Conservation (phyloP, 2,888 invertebrate species). For the Stenotaenia linearis region DNA sequence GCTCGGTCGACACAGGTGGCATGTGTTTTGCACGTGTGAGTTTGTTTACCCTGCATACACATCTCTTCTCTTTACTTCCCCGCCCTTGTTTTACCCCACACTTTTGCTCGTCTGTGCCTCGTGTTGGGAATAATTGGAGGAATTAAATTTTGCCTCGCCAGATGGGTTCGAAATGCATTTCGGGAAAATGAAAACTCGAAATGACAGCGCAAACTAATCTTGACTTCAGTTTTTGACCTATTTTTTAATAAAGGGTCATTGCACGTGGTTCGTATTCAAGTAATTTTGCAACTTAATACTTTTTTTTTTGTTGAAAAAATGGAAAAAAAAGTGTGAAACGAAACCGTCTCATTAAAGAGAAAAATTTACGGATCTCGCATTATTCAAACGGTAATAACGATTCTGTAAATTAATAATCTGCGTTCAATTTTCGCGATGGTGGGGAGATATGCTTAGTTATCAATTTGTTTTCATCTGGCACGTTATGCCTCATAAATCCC, state of each 20-base stretch:
- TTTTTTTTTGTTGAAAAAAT: too few relatives aligned
- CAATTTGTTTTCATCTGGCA: neutral
- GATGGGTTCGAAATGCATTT: neutral
- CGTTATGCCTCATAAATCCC: slow-evolving; percentile 1
- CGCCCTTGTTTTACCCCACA: neutral
- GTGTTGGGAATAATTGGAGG: neutral
- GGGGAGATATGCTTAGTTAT: neutral
- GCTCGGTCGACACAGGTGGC: neutral
- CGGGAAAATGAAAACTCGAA: neutral
- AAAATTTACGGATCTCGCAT: neutral
- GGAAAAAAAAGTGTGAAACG: neutral
- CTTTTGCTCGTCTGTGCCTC: neutral
- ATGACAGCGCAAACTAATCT: neutral
- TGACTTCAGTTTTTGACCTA: neutral
- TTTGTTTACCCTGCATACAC: slow-evolving; percentile 4
- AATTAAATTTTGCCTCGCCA: neutral
- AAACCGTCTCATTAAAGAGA: neutral
- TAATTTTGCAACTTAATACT: neutral
- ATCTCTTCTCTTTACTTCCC: neutral
- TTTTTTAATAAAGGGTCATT: neutral
- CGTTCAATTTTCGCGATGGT: neutral
- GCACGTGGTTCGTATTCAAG: neutral
- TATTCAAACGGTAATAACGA: neutral
- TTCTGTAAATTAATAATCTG: neutral
- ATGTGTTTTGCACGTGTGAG: slow-evolving; percentile 21